These are phyloP conservation scores for Notamacropus eugenii DNA, from an alignment of 2,797 vertebrate species.

Conservation along the genomic window DNA sequence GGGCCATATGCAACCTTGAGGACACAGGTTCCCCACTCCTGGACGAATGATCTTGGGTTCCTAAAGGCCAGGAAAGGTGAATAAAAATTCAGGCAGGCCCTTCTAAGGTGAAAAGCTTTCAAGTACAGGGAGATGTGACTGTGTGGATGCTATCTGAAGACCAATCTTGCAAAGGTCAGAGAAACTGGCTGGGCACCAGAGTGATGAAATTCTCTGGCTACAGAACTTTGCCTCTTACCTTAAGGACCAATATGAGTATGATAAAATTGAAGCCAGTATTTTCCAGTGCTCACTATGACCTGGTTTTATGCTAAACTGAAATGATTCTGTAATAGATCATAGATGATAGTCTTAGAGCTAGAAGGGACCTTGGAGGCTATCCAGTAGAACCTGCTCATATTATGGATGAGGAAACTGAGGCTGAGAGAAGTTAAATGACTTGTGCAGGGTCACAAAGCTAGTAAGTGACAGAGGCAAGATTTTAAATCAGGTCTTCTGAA, in stretches of 20 bases:
- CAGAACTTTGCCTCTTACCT: background rate
- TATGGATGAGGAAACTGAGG: background rate
- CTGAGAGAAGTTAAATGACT: background rate
- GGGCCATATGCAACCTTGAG: too few relatives aligned
- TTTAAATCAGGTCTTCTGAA: background rate
- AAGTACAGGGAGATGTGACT: background rate
- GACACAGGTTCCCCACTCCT: too few relatives aligned
- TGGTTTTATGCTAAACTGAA: background rate
- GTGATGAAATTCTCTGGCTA: background rate
- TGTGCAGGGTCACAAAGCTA: background rate
- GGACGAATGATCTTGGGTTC: background rate
- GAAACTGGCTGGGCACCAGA: background rate
- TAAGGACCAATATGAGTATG: conserved; percentile 21
- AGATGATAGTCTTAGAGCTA: background rate
- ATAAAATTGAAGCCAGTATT: conserved; percentile 53
- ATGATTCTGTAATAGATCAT: background rate
- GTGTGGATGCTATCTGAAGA: background rate
- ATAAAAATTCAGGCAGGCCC: background rate
- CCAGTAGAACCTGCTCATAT: background rate
- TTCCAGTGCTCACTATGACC: conserved; percentile 32
- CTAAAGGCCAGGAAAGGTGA: background rate
- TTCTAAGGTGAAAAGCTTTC: background rate
- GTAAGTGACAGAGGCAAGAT: background rate
- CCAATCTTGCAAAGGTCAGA: background rate
- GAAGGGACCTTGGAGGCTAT: background rate